Evolutionary conservation across 2,113 vertebrate species (phyloP).

Genomic region (Mustela nigripes): DNA sequence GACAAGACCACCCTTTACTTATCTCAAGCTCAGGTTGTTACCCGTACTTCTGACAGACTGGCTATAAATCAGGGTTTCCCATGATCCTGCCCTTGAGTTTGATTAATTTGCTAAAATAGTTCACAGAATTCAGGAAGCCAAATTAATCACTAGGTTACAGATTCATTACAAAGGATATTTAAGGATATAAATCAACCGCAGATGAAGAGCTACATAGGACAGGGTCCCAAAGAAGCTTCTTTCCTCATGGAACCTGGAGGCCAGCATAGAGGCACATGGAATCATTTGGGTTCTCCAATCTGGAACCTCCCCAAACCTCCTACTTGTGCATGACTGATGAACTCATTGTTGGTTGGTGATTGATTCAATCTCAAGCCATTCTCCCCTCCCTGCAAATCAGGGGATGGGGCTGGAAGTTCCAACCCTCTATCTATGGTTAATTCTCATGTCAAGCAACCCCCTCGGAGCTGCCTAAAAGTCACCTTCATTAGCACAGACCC

Average conservation of each 20-base stretch:
- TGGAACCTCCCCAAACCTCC: neutral
- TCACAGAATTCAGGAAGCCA: neutral
- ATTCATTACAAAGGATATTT: neutral
- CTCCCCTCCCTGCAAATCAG: neutral
- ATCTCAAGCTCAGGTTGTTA: neutral
- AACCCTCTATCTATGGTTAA: neutral
- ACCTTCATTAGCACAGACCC: neutral
- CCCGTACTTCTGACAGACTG: neutral
- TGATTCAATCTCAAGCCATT: neutral
- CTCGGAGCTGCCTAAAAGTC: neutral
- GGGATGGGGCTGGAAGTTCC: neutral
- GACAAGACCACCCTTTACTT: neutral
- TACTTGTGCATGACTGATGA: neutral
- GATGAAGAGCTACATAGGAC: neutral
- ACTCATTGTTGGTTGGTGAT: neutral
- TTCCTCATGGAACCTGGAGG: neutral
- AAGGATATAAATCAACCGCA: neutral
- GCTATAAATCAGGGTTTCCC: neutral
- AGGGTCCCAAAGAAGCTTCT: neutral
- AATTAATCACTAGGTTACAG: neutral
- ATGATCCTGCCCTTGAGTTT: neutral
- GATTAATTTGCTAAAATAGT: neutral
- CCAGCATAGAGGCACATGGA: neutral
- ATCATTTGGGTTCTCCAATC: neutral
- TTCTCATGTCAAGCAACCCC: neutral